Evolutionary conservation across 2,888 invertebrate genomes (phyloP).

Genomic region (Leptogaster cylindrica): DNA sequence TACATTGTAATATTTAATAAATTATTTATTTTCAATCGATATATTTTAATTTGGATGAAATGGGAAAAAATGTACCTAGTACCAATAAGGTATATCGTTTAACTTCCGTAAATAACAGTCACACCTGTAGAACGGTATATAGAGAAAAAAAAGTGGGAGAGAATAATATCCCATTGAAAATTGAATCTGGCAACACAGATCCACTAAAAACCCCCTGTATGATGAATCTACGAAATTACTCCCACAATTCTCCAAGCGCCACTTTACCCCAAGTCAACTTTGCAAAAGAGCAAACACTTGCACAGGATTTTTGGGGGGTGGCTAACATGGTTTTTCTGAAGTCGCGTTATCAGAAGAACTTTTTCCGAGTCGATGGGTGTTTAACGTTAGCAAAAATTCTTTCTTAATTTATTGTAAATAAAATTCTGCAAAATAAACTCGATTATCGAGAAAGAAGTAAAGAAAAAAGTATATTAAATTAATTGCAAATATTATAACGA

Average conservation of each 20-base stretch:
- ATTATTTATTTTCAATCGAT: neutral
- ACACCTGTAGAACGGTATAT: no score
- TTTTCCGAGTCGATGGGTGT: constrained; percentile 35
- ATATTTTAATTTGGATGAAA: no score
- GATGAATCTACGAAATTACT: no score
- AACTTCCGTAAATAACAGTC: no score
- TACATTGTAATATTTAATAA: constrained; percentile 14
- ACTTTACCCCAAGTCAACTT: constrained; percentile 1
- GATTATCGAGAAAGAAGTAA: neutral
- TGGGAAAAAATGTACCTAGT: no score
- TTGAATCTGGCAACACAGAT: no score
- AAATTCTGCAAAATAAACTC: constrained; percentile 5
- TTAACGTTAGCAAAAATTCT: neutral
- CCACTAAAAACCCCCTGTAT: no score
- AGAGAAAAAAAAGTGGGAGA: no score
- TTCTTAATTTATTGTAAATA: neutral
- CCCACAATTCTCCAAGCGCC: neutral
- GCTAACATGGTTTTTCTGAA: constrained; percentile 32
- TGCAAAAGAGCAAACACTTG: constrained; percentile 11
- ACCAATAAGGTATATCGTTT: no score
- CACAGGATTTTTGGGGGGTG: constrained; percentile 35
- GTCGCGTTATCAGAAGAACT: constrained; percentile 30
- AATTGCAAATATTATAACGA: constrained; percentile 27
- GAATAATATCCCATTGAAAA: no score
- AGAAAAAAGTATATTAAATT: neutral